Percentiles rank a stretch among this genome's conserved stretches.
Evolutionary conservation across 1,140 invertebrate genomes (phyloP).

Genomic region (Cyphomyrmex costatus): DNA sequence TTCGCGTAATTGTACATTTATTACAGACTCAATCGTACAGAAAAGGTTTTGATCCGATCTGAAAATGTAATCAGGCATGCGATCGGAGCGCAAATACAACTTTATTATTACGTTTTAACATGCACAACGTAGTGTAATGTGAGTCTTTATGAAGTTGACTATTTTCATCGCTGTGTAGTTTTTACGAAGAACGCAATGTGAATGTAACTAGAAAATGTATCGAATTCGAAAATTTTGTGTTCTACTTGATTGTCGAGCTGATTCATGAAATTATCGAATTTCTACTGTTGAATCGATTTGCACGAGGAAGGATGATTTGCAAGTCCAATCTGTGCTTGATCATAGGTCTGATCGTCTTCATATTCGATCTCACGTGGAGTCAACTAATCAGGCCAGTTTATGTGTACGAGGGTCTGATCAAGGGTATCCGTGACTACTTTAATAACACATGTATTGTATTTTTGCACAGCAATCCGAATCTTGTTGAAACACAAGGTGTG

Average conservation of each 20-base stretch:
- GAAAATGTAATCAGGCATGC: neutral
- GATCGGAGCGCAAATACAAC: neutral
- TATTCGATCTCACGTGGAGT: neutral
- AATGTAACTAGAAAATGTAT: neutral
- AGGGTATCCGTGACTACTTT: conserved; percentile 80
- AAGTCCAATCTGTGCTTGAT: neutral
- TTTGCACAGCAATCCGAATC: conserved; percentile 75
- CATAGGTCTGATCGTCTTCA: neutral
- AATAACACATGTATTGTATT: conserved; percentile 85
- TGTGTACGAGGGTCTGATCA: conserved; percentile 79
- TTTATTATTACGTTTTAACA: neutral
- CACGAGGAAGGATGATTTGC: neutral
- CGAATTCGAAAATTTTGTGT: neutral
- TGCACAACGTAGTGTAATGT: neutral
- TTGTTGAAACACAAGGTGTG: conserved; percentile 78
- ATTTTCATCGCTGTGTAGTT: neutral
- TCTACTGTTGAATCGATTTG: neutral
- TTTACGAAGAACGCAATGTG: neutral
- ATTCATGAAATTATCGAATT: neutral
- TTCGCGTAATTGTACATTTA: neutral
- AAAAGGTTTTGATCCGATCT: neutral
- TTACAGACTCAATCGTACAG: neutral
- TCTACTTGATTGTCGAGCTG: neutral
- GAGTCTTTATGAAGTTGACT: neutral
- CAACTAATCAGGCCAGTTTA: conserved; percentile 78